phyloP scores from a whole-genome alignment of 2,888 invertebrate genomes.

The Epirrhoe tristata region DNA sequence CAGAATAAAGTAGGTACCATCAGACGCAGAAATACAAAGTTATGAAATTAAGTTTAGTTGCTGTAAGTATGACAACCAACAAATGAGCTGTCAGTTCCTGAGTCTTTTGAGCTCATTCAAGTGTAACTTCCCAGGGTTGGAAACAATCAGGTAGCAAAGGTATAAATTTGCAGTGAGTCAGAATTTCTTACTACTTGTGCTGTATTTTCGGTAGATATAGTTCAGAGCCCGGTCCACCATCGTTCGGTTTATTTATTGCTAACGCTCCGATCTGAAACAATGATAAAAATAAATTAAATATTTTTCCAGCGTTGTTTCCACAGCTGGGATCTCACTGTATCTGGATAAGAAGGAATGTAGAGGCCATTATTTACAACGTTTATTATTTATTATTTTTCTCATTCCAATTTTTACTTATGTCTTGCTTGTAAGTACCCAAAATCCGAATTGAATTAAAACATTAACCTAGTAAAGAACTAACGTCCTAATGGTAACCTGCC shows the following conservation, averaged over 20 bases:
- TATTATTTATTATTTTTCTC: background rate
- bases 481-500: no score
- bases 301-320: slow-evolving; percentile 19
- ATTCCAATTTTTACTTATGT: background rate
- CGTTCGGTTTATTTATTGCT: slow-evolving; percentile 60
- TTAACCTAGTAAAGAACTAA: no score
- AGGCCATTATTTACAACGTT: slow-evolving; percentile 17
- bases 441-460: no score
- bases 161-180: background rate
- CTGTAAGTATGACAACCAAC: slow-evolving; percentile 15
- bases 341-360: slow-evolving; percentile 28
- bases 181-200: slow-evolving; percentile 54
- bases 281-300: slow-evolving; percentile 33
- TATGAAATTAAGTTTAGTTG: slow-evolving; percentile 14
- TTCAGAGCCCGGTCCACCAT: slow-evolving; percentile 67
- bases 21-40: slow-evolving; percentile 14
- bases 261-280: slow-evolving; percentile 65
- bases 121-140: slow-evolving; percentile 2
- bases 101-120: slow-evolving; percentile 16
- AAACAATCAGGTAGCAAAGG: background rate
- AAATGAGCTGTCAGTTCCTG: slow-evolving; percentile 16
- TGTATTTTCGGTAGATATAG: slow-evolving; percentile 63
- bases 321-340: slow-evolving; percentile 22
- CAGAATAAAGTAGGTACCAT: background rate
- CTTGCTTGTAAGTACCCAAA: background rate